A percentile compares a stretch with the other conserved stretches of the same genome.
phyloP scores from a whole-genome alignment of 2,113 vertebrate species.

The Corythaeola cristata region DNA sequence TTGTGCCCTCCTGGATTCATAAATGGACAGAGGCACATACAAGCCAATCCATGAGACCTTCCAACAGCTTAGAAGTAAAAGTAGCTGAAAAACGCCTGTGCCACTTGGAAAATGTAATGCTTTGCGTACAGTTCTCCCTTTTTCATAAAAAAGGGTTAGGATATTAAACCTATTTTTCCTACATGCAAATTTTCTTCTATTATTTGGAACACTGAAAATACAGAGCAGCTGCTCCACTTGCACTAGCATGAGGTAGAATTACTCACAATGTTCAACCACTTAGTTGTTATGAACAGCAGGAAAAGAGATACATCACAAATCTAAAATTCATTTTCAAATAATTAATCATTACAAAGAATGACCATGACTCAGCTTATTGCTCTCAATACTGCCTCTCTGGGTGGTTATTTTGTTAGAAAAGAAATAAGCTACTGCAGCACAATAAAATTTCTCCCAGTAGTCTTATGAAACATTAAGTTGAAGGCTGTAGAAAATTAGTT shows the following conservation, averaged over 20 bases:
- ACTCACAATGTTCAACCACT: constrained; percentile 42
- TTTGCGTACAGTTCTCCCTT: not conserved
- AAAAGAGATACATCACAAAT: constrained; percentile 36
- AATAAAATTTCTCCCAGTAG: not conserved
- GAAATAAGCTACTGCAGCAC: not conserved
- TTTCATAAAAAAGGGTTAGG: not conserved
- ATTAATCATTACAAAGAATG: constrained; percentile 63
- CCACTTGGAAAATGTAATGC: not conserved
- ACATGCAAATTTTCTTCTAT: constrained; percentile 24
- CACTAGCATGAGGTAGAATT: constrained; percentile 29
- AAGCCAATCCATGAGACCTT: not conserved
- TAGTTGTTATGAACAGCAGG: constrained; percentile 47
- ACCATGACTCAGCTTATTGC: constrained; percentile 56
- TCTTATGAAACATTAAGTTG: not conserved
- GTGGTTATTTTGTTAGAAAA: constrained; percentile 26
- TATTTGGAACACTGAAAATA: constrained; percentile 41
- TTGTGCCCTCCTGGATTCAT: not conserved
- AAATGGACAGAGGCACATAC: not conserved
- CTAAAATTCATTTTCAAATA: constrained; percentile 57
- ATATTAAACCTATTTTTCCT: constrained; percentile 30
- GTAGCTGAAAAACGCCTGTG: not conserved
- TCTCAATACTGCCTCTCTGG: constrained; percentile 1
- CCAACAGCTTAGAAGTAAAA: not conserved
- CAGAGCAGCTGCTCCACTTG: constrained; percentile 52
- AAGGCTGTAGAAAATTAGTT: constrained; percentile 14